phyloP scores from a whole-genome alignment of 2,113 vertebrate species.

The Orcinus orca region DNA sequence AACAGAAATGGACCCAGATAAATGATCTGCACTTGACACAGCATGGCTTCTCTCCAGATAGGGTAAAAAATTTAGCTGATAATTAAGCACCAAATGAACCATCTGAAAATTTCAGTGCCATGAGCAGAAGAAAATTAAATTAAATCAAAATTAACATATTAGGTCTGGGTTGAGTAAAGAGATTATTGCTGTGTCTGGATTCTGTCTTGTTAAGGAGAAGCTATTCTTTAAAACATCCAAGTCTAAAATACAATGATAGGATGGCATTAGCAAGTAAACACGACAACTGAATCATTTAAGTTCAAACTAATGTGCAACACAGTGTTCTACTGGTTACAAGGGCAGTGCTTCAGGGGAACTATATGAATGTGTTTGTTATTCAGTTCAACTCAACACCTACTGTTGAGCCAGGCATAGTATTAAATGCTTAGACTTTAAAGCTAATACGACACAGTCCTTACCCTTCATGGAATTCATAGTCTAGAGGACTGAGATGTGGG shows the following conservation, averaged over 20 bases:
- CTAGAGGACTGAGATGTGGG: background rate
- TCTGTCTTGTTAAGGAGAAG: slow-evolving; percentile 65
- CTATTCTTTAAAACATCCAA: slow-evolving; percentile 72
- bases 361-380: background rate
- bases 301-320: slow-evolving; percentile 39
- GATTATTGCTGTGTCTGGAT: slow-evolving; percentile 75
- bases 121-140: slow-evolving; percentile 82
- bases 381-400: background rate
- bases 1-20: slow-evolving; percentile 57
- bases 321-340: slow-evolving; percentile 32
- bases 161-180: slow-evolving; percentile 76
- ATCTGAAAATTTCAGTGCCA: slow-evolving; percentile 78
- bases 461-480: background rate
- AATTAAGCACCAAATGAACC: slow-evolving; percentile 85
- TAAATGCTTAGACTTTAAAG: background rate
- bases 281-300: slow-evolving; percentile 52
- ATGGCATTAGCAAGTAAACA: slow-evolving; percentile 65
- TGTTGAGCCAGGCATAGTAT: background rate
- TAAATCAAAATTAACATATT: slow-evolving; percentile 80
- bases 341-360: background rate
- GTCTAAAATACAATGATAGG: slow-evolving; percentile 17
- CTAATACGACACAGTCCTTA: background rate
- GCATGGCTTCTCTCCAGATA: slow-evolving; percentile 65
- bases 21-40: slow-evolving; percentile 72
- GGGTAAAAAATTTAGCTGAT: slow-evolving; percentile 76